Conservation (phyloP, 1,140 invertebrate species). For the Penaeus chinensis region DNA sequence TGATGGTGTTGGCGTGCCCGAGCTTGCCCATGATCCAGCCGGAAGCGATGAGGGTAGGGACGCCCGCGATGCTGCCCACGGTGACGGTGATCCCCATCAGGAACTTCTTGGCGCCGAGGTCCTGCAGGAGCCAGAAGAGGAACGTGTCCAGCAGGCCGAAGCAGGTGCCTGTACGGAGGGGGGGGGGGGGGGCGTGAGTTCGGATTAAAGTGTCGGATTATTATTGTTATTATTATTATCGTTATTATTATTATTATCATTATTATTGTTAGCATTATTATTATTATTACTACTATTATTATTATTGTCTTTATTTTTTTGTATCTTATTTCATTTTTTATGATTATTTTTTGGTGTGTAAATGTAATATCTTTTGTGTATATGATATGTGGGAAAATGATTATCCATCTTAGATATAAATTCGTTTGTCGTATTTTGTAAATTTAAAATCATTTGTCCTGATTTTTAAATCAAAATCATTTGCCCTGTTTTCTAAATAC, state of each 20-base stretch:
- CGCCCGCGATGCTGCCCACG: conserved; percentile 80
- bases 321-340: too few relatives aligned
- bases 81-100: conserved; percentile 88
- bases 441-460: too few relatives aligned
- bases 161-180: conserved; percentile 74
- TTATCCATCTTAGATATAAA: too few relatives aligned
- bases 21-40: conserved; percentile 82
- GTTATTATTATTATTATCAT: background rate
- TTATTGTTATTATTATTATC: background rate
- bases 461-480: too few relatives aligned
- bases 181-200: background rate
- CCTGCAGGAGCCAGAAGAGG: conserved; percentile 86
- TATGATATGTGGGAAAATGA: too few relatives aligned
- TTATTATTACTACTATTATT: too few relatives aligned
- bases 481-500: too few relatives aligned
- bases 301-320: too few relatives aligned
- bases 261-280: too few relatives aligned
- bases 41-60: conserved; percentile 81
- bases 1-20: conserved; percentile 85
- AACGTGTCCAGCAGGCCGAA: conserved; percentile 90
- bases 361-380: too few relatives aligned
- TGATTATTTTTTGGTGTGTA: too few relatives aligned
- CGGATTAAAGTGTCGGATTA: background rate
- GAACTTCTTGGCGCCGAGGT: conserved; percentile 81
- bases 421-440: too few relatives aligned